phyloP scores from a whole-genome alignment of 2,888 invertebrate species.

The Aspidiotus rigidus region DNA sequence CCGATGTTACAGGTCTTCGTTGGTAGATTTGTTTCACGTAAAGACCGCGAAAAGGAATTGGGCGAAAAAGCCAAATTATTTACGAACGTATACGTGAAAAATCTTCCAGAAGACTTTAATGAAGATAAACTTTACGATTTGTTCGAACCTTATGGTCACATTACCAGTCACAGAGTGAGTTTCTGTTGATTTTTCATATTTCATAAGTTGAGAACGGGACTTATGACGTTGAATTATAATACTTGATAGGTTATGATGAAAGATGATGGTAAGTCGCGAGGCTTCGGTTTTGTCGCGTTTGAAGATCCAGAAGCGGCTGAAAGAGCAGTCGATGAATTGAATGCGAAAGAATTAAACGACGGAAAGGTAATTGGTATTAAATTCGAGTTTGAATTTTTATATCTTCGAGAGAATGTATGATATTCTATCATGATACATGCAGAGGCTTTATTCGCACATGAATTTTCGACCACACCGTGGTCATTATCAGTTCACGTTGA shows the following conservation, averaged over 20 bases:
- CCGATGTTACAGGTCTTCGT: constrained; percentile 56
- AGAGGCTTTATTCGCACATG: no score
- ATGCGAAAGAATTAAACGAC: constrained; percentile 78
- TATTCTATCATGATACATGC: no score
- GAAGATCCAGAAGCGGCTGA: constrained; percentile 94
- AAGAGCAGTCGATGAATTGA: constrained; percentile 80
- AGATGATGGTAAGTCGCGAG: constrained; percentile 88
- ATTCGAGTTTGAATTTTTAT: no score
- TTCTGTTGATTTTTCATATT: neutral
- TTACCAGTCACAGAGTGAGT: constrained; percentile 76
- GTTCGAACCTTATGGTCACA: constrained; percentile 87
- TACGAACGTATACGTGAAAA: constrained; percentile 98
- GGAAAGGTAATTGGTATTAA: constrained; percentile 50
- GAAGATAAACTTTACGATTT: constrained; percentile 82
- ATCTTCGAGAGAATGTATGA: no score
- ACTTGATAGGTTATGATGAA: constrained; percentile 61
- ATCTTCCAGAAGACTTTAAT: constrained; percentile 89
- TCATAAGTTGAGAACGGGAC: no score
- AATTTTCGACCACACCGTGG: no score
- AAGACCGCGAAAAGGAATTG: constrained; percentile 94
- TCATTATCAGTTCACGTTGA: no score
- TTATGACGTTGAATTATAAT: no score
- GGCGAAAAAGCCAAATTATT: constrained; percentile 94
- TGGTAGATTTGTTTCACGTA: constrained; percentile 94
- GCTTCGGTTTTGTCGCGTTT: constrained; percentile 98